Base-by-base conservation (phyloP, 2,113 vertebrate species). In the Phycodurus eques region DNA sequence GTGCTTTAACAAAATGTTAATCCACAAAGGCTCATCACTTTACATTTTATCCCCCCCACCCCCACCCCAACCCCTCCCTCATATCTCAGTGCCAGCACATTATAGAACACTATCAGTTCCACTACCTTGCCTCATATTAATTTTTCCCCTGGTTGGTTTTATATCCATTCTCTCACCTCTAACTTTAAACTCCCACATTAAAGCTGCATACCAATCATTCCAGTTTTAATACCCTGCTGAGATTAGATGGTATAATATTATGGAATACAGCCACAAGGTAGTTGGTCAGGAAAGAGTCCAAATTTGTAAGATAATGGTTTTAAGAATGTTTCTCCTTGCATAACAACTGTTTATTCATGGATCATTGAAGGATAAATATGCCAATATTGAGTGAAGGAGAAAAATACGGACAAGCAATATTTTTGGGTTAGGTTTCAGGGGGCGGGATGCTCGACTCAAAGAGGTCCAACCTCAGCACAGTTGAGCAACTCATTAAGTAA, bases 121-220 rank as follows among this genome's bases (percentile, higher is more conserved):
- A 91, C 84, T 87, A 89, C 88, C 88, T 91, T 90, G 88, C 83
- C 82, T 91, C 85, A 85, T 89, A 91, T 89, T 91, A 81, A 90
- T 92, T 92, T 91, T 85, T 90, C 89, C 83, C 88, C 84, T 90
- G 89, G 86, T 90, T 90, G 89, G 85, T 88, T 91, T 91, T 88
- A 91, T 92, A 81, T 83, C 86, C 81, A 80, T 83, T 87, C 76
- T 83, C 84, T 88, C 83, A 83, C 82, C 87, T 81, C 82, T 83
- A 83, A 85, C 85, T 88, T 77, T 85, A 83, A 76, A 84, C 84
- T 80, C 81, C 83, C 78, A 87, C 85, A 90, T 90, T 90, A 88
- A 84, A 82, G 81, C 85, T 81, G 82, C 90, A 87, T 88, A 90
- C 84, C 85, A 88, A 83, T 90, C 87, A 90, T 89, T 89, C 75